Percentiles rank a stretch among this genome's conserved stretches.
These are phyloP conservation scores for Samia ricini DNA, from an alignment of 1,140 invertebrate species.

Conservation along the genomic window DNA sequence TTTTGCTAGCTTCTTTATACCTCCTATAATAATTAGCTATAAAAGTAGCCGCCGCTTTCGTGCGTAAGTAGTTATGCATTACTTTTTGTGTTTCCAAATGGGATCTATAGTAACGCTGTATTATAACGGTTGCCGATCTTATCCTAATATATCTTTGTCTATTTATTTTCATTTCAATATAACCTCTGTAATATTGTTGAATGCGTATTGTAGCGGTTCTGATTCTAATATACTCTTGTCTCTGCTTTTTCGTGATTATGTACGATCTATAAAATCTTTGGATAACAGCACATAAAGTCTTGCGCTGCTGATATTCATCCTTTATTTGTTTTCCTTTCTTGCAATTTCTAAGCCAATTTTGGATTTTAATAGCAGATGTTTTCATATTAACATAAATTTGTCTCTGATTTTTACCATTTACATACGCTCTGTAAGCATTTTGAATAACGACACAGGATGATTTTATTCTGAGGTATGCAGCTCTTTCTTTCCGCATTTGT, in stretches of 20 bases:
- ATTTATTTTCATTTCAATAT: constrained; percentile 49
- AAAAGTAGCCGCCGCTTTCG: constrained; percentile 38
- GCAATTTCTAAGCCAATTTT: constrained; percentile 63
- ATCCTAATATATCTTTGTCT: constrained; percentile 46
- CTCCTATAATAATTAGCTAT: constrained; percentile 69
- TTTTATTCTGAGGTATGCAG: constrained; percentile 44
- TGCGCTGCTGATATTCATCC: constrained; percentile 36
- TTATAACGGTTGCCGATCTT: constrained; percentile 41
- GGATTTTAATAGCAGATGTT: constrained; percentile 56
- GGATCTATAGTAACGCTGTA: constrained; percentile 76
- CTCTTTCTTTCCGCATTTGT: constrained; percentile 52
- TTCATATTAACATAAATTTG: constrained; percentile 42
- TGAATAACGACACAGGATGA: constrained; percentile 49
- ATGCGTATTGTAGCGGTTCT: constrained; percentile 53
- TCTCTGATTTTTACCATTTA: constrained; percentile 42
- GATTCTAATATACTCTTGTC: constrained; percentile 41
- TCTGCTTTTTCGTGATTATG: constrained; percentile 40
- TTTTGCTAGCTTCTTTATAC: constrained; percentile 36
- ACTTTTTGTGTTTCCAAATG: constrained; percentile 46
- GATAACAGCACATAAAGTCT: constrained; percentile 44
- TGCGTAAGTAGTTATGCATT: constrained; percentile 57
- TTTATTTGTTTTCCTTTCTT: constrained; percentile 40
- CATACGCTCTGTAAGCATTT: constrained; percentile 50
- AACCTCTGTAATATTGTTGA: constrained; percentile 70
- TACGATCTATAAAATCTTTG: constrained; percentile 57